A percentile compares a stretch with the other conserved stretches of the same genome.
Conservation (phyloP, 2,113 vertebrate species). For the Gambusia affinis region DNA sequence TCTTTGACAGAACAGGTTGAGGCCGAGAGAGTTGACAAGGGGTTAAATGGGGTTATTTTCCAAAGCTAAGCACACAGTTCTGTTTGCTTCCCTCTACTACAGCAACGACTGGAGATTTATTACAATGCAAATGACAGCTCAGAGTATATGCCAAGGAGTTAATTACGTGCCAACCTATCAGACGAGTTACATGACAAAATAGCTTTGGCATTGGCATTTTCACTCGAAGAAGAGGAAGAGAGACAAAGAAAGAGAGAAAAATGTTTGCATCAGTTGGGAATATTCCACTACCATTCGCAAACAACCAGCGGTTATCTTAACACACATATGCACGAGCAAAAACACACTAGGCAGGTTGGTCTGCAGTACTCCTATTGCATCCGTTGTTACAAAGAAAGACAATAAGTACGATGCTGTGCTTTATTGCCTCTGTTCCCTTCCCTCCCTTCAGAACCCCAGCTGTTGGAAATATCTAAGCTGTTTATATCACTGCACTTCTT, state of each 20-base stretch:
- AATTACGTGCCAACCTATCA: slow-evolving; percentile 76
- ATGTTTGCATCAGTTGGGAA: slow-evolving; percentile 41
- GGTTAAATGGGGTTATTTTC: slow-evolving; percentile 48
- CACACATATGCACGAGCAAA: slow-evolving; percentile 16
- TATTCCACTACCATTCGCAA: slow-evolving; percentile 38
- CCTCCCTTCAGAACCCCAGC: slow-evolving; percentile 41
- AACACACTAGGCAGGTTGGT: slow-evolving; percentile 49
- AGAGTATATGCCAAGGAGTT: slow-evolving; percentile 69
- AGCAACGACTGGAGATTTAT: slow-evolving; percentile 68
- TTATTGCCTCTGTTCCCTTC: slow-evolving; percentile 65
- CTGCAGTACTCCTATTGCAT: slow-evolving; percentile 59
- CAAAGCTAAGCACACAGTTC: slow-evolving; percentile 48
- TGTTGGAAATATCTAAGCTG: slow-evolving; percentile 63
- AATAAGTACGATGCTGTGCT: slow-evolving; percentile 63
- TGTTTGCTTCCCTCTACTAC: slow-evolving; percentile 40
- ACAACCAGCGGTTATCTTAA: slow-evolving; percentile 40
- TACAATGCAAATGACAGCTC: slow-evolving; percentile 77
- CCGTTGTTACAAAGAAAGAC: slow-evolving; percentile 65
- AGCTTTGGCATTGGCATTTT: slow-evolving; percentile 68
- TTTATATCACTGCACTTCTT: slow-evolving; percentile 63
- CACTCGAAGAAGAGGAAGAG: slow-evolving; percentile 24
- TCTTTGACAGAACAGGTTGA: slow-evolving; percentile 31
- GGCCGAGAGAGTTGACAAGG: slow-evolving; percentile 34
- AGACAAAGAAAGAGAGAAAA: slow-evolving; percentile 2
- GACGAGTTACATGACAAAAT: slow-evolving; percentile 69